A percentile compares a stretch with the other conserved stretches of the same genome.
phyloP scores from a whole-genome alignment of 2,797 vertebrate species.

The Adelosebastes latens region DNA sequence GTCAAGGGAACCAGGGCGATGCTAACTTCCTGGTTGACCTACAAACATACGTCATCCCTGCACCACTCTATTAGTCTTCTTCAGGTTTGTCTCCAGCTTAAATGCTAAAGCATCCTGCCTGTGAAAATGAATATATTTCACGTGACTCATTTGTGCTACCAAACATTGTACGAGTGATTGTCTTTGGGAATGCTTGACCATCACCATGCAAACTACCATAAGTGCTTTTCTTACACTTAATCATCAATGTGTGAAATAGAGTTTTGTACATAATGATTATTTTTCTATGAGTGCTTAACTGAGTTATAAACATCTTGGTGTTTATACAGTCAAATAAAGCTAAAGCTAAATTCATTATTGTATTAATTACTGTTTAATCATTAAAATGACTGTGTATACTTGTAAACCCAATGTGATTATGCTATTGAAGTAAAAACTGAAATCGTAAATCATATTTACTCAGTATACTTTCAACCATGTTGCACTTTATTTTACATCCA shows the following conservation, averaged over 20 bases:
- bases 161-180: not conserved
- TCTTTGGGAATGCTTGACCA: not conserved
- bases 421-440: not conserved
- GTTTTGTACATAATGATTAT: conserved; percentile 7
- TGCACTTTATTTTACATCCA: not conserved
- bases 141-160: not conserved
- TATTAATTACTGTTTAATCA: conserved; percentile 2
- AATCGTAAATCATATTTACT: not conserved
- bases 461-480: not conserved
- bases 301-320: not conserved
- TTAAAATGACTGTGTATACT: not conserved
- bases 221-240: conserved; percentile 2
- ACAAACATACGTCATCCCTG: too few species aligned
- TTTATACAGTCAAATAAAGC: not conserved
- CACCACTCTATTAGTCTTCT: not conserved
- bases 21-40: too few species aligned
- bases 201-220: not conserved
- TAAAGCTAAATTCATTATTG: not conserved
- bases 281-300: not conserved
- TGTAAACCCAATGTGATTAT: not conserved
- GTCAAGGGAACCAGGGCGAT: too few species aligned
- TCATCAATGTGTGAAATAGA: not conserved
- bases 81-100: not conserved
- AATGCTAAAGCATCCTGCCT: not conserved
- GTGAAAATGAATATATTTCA: not conserved